phyloP scores from a whole-genome alignment of 2,113 vertebrate species.

The Globicephala melas region DNA sequence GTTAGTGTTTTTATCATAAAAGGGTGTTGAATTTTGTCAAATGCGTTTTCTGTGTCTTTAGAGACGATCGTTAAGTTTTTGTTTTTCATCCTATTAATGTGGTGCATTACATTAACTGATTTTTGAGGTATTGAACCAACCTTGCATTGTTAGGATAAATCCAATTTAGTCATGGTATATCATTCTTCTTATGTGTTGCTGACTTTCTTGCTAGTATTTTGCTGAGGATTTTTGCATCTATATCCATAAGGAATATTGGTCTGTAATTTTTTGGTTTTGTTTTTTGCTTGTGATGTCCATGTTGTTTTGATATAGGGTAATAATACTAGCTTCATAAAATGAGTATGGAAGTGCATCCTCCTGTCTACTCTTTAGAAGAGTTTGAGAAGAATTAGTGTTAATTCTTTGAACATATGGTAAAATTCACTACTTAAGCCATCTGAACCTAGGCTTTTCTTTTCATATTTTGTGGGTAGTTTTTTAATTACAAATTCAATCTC shows the following conservation, averaged over 20 bases:
- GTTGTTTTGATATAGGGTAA: neutral
- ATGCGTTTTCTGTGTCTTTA: neutral
- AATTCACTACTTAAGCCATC: neutral
- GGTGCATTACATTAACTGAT: neutral
- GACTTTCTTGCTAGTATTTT: neutral
- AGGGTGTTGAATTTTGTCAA: neutral
- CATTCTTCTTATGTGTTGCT: neutral
- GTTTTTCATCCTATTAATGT: neutral
- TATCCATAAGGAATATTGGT: neutral
- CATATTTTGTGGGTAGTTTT: neutral
- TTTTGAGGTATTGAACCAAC: neutral
- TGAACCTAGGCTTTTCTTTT: neutral
- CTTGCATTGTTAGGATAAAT: neutral
- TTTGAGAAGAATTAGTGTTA: neutral
- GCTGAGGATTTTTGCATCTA: neutral
- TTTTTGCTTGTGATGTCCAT: neutral
- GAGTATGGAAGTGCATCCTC: neutral
- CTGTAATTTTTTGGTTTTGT: neutral
- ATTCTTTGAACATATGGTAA: neutral
- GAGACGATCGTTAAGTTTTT: neutral
- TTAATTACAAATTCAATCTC: neutral
- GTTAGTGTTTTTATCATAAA: neutral
- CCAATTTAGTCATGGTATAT: neutral
- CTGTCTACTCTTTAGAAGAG: neutral
- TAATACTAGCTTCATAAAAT: neutral